Evolutionary conservation across 2,797 vertebrate genomes (phyloP).

Genomic region (Epinephelus coioides): DNA sequence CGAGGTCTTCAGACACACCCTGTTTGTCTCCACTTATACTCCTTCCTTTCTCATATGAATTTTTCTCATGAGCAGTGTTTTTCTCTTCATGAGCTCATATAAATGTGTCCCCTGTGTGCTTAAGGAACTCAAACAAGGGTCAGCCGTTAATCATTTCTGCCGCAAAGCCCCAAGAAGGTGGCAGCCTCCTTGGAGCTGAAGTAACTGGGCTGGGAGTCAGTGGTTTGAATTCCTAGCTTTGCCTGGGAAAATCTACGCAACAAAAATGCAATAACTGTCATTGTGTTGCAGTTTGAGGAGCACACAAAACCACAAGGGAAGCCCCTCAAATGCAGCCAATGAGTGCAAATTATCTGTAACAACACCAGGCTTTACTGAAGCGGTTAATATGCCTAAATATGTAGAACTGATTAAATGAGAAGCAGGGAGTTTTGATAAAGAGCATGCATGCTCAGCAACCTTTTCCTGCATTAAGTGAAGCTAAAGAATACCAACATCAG

Average conservation of each 20-base stretch:
- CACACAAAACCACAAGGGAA: not conserved
- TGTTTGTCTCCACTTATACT: slow-evolving; percentile 24
- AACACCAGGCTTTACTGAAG: not conserved
- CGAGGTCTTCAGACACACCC: slow-evolving; percentile 56
- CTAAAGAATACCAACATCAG: slow-evolving; percentile 25
- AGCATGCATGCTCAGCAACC: slow-evolving; percentile 52
- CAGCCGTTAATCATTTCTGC: slow-evolving; percentile 58
- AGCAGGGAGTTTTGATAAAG: slow-evolving; percentile 41
- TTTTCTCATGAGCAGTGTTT: slow-evolving; percentile 39
- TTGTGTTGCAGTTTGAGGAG: slow-evolving; percentile 30
- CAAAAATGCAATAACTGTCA: slow-evolving; percentile 28
- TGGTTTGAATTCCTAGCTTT: slow-evolving; percentile 41
- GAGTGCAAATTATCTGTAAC: not conserved
- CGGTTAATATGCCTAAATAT: slow-evolving; percentile 52
- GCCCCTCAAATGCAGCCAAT: not conserved
- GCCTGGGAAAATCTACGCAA: slow-evolving; percentile 23
- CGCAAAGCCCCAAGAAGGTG: slow-evolving; percentile 13
- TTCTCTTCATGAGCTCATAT: slow-evolving; percentile 31
- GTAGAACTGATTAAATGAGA: slow-evolving; percentile 50
- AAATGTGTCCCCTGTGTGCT: slow-evolving; percentile 49
- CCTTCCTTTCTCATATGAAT: slow-evolving; percentile 21
- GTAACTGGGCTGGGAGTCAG: slow-evolving; percentile 31
- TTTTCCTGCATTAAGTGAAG: slow-evolving; percentile 29
- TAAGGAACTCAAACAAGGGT: slow-evolving; percentile 52
- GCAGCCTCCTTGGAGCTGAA: slow-evolving; percentile 2